These are phyloP conservation scores for Phacellophora camtschatica DNA, from an alignment of 30 jellyfish, hydroid and myxozoan species.

Conservation along the genomic window DNA sequence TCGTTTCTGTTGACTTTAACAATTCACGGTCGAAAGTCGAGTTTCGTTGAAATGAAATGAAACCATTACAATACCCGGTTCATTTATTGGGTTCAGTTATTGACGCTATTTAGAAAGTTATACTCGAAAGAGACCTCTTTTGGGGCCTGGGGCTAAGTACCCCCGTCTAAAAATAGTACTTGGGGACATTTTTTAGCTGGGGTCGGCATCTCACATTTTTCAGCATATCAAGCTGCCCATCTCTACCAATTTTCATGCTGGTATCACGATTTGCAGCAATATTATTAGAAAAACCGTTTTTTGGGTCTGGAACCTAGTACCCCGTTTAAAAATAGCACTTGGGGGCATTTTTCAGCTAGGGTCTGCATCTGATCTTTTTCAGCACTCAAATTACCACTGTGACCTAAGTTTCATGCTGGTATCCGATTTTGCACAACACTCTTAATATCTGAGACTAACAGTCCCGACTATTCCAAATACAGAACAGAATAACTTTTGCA, in stretches of 20 bases:
- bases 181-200: neutral
- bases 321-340: neutral
- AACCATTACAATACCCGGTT: neutral
- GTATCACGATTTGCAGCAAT: neutral
- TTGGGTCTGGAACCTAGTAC: neutral
- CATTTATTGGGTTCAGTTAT: neutral
- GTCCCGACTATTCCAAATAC: too few relatives aligned
- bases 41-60: neutral
- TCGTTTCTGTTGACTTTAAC: neutral
- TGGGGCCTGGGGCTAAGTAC: constrained; percentile 18
- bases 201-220: neutral
- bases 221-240: neutral
- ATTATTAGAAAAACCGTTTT: too few relatives aligned
- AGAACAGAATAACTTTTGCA: too few relatives aligned
- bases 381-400: neutral
- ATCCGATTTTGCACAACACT: neutral
- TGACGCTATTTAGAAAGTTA: neutral
- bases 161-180: too few relatives aligned
- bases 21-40: constrained; percentile 1
- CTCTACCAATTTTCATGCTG: neutral
- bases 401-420: neutral
- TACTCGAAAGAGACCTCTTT: neutral
- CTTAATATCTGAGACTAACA: too few relatives aligned
- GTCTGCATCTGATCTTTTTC: neutral
- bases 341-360: neutral